A percentile compares a stretch with the other conserved stretches of the same genome.
Conservation (phyloP, 2,113 vertebrate genomes). For the Heloderma charlesbogerti region DNA sequence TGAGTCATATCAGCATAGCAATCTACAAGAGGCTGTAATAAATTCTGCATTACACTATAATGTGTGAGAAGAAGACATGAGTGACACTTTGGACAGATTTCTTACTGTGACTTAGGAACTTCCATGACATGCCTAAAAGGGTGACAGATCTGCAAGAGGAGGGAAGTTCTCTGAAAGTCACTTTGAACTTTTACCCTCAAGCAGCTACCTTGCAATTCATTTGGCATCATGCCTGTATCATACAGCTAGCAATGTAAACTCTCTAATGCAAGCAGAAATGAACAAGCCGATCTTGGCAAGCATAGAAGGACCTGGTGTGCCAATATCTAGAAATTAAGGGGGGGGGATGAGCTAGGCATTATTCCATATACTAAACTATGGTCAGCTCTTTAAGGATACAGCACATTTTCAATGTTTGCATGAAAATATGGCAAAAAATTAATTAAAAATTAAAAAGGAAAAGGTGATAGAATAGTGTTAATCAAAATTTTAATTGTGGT, state of each 20-base stretch:
- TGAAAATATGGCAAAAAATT: not conserved
- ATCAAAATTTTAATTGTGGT: no score
- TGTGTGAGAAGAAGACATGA: not conserved
- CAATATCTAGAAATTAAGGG: not conserved
- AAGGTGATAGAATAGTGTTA: not conserved
- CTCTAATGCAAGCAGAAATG: not conserved
- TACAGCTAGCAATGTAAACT: not conserved
- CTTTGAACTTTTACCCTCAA: constrained; percentile 2
- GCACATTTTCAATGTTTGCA: not conserved
- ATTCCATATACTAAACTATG: not conserved
- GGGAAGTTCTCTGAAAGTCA: not conserved
- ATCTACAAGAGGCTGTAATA: not conserved
- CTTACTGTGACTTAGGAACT: not conserved
- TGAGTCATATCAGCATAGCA: not conserved
- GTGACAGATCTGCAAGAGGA: not conserved
- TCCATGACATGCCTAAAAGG: not conserved
- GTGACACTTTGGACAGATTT: not conserved
- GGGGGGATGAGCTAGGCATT: not conserved
- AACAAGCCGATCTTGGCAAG: not conserved
- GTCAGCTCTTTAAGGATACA: not conserved
- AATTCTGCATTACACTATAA: not conserved
- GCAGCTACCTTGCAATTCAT: not conserved
- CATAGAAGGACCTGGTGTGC: not conserved
- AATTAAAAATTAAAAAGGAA: not conserved
- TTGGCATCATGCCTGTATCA: not conserved